Percentiles rank a stretch among this genome's conserved stretches.
Conservation (phyloP, 23 tunicate genomes). For the Oikopleura albicans region DNA sequence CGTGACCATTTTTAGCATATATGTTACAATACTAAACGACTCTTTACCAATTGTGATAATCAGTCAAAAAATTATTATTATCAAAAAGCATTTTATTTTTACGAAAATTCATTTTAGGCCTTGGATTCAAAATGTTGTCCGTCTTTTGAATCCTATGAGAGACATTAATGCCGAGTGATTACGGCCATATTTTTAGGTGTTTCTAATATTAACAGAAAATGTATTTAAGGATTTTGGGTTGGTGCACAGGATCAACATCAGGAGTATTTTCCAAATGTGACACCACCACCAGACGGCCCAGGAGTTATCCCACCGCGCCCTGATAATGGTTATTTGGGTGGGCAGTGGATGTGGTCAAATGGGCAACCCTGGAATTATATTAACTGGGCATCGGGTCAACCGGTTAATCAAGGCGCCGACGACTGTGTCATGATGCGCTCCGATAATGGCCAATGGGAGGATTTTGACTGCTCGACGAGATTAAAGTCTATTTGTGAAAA, state of each 20-base stretch:
- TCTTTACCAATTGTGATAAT: too few relatives aligned
- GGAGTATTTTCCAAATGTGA: not conserved
- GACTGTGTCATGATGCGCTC: constrained; percentile 1
- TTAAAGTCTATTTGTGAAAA: constrained; percentile 10
- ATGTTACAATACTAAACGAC: too few relatives aligned
- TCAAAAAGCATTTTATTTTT: too few relatives aligned
- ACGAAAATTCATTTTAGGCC: too few relatives aligned
- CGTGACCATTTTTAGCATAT: too few relatives aligned
- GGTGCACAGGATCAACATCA: not conserved
- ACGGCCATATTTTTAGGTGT: too few relatives aligned
- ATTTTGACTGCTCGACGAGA: not conserved
- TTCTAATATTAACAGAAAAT: too few relatives aligned
- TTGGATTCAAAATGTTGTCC: too few relatives aligned
- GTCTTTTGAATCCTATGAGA: too few relatives aligned
- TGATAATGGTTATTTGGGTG: constrained; percentile 10
- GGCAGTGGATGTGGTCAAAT: constrained; percentile 13
- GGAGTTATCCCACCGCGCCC: constrained; percentile 10
- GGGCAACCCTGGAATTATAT: not conserved
- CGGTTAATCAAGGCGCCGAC: not conserved
- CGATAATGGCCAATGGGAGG: not conserved
- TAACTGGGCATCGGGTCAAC: not conserved
- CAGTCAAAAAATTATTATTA: too few relatives aligned
- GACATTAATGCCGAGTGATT: too few relatives aligned
- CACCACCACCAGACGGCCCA: constrained; percentile 1
- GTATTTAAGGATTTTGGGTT: constrained; percentile 10